Percentiles rank a stretch among this genome's conserved stretches.
phyloP scores from a whole-genome alignment of 2,888 invertebrate genomes.

The Taphrorychus bicolor region DNA sequence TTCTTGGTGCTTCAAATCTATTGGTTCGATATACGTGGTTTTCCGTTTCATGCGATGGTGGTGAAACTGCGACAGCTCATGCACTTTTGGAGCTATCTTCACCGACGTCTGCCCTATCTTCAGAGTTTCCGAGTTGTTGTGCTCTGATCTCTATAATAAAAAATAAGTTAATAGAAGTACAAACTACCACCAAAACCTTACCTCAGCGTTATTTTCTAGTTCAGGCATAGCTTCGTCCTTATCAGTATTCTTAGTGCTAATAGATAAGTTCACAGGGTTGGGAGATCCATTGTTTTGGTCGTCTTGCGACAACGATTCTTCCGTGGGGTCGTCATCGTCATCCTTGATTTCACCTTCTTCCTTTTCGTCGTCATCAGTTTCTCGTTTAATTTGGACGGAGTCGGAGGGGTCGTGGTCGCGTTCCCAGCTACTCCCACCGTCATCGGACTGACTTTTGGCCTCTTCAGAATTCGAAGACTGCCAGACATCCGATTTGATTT shows the following conservation, averaged over 20 bases:
- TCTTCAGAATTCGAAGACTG: constrained; percentile 60
- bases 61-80: constrained; percentile 61
- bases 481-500: constrained; percentile 86
- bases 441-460: constrained; percentile 54
- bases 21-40: constrained; percentile 70
- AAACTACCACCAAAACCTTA: constrained; percentile 24
- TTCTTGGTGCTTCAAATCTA: constrained; percentile 76
- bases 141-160: constrained; percentile 51
- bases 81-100: constrained; percentile 68
- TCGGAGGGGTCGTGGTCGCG: constrained; percentile 53
- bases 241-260: constrained; percentile 66
- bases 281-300: constrained; percentile 76
- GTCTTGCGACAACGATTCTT: constrained; percentile 54
- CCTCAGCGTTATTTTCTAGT: constrained; percentile 49
- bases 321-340: constrained; percentile 61
- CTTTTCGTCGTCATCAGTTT: constrained; percentile 59
- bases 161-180: background rate
- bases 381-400: constrained; percentile 49
- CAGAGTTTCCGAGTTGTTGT: constrained; percentile 59
- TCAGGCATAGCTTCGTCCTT: constrained; percentile 52
- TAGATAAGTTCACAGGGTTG: constrained; percentile 82
- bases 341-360: constrained; percentile 63
- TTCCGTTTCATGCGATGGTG: constrained; percentile 66
- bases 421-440: constrained; percentile 61
- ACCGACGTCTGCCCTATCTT: constrained; percentile 68